phyloP scores from a whole-genome alignment of 2,888 invertebrate genomes.

The Cryptus viduatorius region DNA sequence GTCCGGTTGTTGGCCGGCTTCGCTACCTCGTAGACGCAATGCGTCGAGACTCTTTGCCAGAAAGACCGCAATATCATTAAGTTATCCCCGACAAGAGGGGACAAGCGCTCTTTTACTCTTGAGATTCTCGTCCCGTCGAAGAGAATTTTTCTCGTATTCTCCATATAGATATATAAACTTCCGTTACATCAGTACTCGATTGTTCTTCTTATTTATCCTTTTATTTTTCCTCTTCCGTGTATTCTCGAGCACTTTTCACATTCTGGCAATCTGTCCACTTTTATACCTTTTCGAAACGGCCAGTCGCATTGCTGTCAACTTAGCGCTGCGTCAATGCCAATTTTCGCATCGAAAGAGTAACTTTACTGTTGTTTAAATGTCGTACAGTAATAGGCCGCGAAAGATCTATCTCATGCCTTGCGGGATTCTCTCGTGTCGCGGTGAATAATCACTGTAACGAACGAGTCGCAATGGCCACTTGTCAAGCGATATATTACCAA shows the following conservation, averaged over 20 bases:
- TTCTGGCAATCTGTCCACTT: constrained; percentile 41
- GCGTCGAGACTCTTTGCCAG: constrained; percentile 78
- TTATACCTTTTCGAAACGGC: not conserved
- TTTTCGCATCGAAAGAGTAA: constrained; percentile 3
- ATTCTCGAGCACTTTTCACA: constrained; percentile 15
- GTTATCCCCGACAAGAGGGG: not conserved
- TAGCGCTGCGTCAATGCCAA: constrained; percentile 54
- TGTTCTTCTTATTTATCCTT: constrained; percentile 12
- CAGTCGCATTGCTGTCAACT: constrained; percentile 68
- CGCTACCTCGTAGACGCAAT: constrained; percentile 76
- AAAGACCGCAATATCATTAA: constrained; percentile 63
- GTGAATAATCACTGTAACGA: not conserved
- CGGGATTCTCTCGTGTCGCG: not conserved
- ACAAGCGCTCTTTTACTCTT: constrained; percentile 37
- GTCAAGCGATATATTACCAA: constrained; percentile 21
- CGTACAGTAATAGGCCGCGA: not conserved
- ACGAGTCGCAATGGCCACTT: constrained; percentile 1
- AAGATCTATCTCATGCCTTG: constrained; percentile 4
- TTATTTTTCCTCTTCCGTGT: not conserved
- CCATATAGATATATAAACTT: constrained; percentile 37
- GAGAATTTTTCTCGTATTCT: constrained; percentile 16
- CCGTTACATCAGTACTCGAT: constrained; percentile 28
- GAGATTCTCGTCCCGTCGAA: constrained; percentile 48
- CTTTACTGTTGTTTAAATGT: not conserved
- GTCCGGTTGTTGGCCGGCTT: constrained; percentile 65